Evolutionary conservation across 2,888 invertebrate genomes (phyloP).

Genomic region (Drosophila villosipedis): DNA sequence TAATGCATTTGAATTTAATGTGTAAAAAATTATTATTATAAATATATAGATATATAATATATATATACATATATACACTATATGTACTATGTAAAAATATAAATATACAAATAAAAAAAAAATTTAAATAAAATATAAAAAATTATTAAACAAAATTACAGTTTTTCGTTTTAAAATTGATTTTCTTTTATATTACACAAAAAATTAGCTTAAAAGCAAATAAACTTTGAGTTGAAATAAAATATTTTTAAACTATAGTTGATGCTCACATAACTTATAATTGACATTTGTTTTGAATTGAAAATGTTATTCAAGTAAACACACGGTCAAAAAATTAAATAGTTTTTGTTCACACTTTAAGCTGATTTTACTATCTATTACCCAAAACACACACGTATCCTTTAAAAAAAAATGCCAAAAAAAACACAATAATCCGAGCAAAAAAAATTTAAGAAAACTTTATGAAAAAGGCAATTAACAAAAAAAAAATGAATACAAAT

Average conservation of each 20-base stretch:
- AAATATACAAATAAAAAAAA: conserved; percentile 33
- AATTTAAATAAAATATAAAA: conserved; percentile 29
- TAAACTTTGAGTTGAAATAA: neutral
- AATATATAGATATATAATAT: conserved; percentile 47
- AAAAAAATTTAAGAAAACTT: conserved; percentile 35
- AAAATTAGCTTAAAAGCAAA: neutral
- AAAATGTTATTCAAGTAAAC: conserved; percentile 1
- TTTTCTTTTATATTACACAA: conserved; percentile 1
- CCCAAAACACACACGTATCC: conserved; percentile 43
- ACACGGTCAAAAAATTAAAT: neutral
- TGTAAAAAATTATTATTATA: conserved; percentile 79
- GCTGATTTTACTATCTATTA: conserved; percentile 43
- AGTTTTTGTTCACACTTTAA: conserved; percentile 15
- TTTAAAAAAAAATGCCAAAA: conserved; percentile 67
- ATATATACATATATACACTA: conserved; percentile 54
- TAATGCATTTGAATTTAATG: conserved; percentile 63
- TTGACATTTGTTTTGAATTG: conserved; percentile 5
- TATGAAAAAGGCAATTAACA: conserved; percentile 60
- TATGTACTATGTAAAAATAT: conserved; percentile 61
- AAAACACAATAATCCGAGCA: conserved; percentile 39
- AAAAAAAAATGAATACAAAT: conserved; percentile 58
- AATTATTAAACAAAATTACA: conserved; percentile 16
- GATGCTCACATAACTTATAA: neutral
- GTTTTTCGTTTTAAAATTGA: conserved; percentile 12
- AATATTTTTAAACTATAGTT: neutral